These are phyloP conservation scores for Dendronephthya gigantea DNA, from an alignment of 64 coral and sea anemone genomes.

Conservation along the genomic window DNA sequence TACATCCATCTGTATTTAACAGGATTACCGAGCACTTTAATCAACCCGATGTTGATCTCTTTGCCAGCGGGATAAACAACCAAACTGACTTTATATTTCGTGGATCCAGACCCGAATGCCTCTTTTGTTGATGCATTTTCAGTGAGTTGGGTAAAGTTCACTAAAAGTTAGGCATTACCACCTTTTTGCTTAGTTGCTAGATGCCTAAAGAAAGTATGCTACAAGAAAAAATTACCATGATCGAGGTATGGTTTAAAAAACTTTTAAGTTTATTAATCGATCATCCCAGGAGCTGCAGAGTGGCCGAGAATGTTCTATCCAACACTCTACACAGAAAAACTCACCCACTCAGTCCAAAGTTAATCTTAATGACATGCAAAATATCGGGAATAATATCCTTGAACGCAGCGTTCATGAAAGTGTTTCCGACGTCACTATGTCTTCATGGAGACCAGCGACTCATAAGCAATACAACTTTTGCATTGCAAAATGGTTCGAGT, in stretches of 20 bases:
- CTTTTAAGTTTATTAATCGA: slow-evolving; percentile 5
- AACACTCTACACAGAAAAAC: not conserved
- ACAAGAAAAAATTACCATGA: slow-evolving; percentile 9
- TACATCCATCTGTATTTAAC: not conserved
- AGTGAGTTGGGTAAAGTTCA: slow-evolving; percentile 13
- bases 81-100: slow-evolving; percentile 9
- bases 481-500: too few relatives aligned
- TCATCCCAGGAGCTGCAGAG: slow-evolving; percentile 19
- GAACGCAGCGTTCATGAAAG: not conserved
- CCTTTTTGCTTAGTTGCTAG: slow-evolving; percentile 24
- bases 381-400: slow-evolving; percentile 36
- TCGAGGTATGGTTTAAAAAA: not conserved
- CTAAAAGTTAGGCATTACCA: not conserved
- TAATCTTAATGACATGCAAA: slow-evolving; percentile 36
- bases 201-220: slow-evolving; percentile 24
- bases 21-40: not conserved
- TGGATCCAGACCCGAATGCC: slow-evolving; percentile 34
- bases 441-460: too few relatives aligned
- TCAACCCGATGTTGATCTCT: slow-evolving; percentile 1
- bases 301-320: slow-evolving; percentile 11
- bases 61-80: slow-evolving; percentile 27
- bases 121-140: slow-evolving; percentile 17
- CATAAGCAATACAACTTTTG: too few relatives aligned
- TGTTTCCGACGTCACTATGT: slow-evolving; percentile 17
- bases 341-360: not conserved